phyloP scores from a whole-genome alignment of 2,888 invertebrate genomes.

The Drosophila rubida region DNA sequence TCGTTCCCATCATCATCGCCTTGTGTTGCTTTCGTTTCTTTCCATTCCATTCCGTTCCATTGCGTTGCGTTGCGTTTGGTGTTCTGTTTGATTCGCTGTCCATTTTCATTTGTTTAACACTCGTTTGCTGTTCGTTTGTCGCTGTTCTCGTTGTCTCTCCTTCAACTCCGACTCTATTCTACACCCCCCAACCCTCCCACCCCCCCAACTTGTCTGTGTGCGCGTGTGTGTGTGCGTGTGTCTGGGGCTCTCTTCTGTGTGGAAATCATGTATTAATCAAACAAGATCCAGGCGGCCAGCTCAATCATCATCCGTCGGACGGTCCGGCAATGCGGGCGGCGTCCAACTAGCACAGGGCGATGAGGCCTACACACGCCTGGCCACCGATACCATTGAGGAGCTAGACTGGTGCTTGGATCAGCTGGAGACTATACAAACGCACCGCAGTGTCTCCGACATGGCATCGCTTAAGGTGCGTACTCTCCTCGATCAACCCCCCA shows the following conservation, averaged over 20 bases:
- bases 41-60: conserved; percentile 6
- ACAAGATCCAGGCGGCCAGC: conserved; percentile 85
- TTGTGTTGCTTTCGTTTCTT: background rate
- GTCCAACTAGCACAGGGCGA: conserved; percentile 87
- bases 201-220: conserved; percentile 30
- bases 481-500: background rate
- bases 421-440: conserved; percentile 99
- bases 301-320: conserved; percentile 83
- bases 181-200: background rate
- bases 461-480: conserved; percentile 97
- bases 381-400: conserved; percentile 98
- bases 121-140: conserved; percentile 14
- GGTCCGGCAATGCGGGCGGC: conserved; percentile 69
- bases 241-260: conserved; percentile 54
- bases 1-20: background rate
- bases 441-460: conserved; percentile 99
- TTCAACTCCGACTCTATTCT: conserved; percentile 16
- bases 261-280: conserved; percentile 81
- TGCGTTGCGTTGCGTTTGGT: background rate
- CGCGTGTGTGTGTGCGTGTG: conserved; percentile 48
- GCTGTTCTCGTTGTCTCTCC: conserved; percentile 30
- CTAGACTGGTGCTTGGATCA: conserved; percentile 99
- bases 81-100: conserved; percentile 10
- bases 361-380: conserved; percentile 96
- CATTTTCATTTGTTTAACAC: background rate